Conservation (phyloP, 1,140 invertebrate species). For the Acromyrmex echinatior region DNA sequence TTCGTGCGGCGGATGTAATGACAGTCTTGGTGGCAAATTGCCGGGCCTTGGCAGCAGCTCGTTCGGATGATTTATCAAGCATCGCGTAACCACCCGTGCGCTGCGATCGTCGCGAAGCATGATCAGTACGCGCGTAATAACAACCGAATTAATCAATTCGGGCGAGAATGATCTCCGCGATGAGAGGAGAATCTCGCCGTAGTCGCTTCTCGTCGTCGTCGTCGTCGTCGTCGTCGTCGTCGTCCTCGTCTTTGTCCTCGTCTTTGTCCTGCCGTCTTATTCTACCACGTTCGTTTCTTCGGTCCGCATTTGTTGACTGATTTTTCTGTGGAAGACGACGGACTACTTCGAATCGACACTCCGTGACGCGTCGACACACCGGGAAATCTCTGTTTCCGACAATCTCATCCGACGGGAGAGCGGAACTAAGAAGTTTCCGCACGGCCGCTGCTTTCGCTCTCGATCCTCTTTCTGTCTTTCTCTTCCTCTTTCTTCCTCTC, state of each 20-base stretch:
- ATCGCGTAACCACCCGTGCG: conserved; percentile 65
- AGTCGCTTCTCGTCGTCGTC: background rate
- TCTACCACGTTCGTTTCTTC: background rate
- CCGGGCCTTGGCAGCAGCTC: conserved; percentile 57
- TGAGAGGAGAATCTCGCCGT: background rate
- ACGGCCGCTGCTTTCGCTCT: conserved; percentile 50
- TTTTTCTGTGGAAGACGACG: conserved; percentile 31
- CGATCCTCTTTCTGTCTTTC: conserved; percentile 14
- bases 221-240: no score
- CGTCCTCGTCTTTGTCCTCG: no score
- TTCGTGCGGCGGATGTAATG: conserved; percentile 62
- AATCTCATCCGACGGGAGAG: conserved; percentile 32
- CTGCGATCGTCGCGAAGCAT: conserved; percentile 33
- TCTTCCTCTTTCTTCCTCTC: no score
- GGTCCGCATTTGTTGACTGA: conserved; percentile 40
- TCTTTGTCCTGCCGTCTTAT: no score
- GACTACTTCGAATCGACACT: conserved; percentile 37
- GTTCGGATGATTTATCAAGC: conserved; percentile 71
- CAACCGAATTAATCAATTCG: conserved; percentile 43
- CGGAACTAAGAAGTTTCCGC: conserved; percentile 33
- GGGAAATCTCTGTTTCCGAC: conserved; percentile 45
- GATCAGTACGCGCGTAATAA: conserved; percentile 49
- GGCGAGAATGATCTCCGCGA: conserved; percentile 16
- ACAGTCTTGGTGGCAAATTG: conserved; percentile 72
- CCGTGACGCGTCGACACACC: conserved; percentile 46